Conservation (phyloP, 2,113 vertebrate species). For the Dromiciops gliroides region DNA sequence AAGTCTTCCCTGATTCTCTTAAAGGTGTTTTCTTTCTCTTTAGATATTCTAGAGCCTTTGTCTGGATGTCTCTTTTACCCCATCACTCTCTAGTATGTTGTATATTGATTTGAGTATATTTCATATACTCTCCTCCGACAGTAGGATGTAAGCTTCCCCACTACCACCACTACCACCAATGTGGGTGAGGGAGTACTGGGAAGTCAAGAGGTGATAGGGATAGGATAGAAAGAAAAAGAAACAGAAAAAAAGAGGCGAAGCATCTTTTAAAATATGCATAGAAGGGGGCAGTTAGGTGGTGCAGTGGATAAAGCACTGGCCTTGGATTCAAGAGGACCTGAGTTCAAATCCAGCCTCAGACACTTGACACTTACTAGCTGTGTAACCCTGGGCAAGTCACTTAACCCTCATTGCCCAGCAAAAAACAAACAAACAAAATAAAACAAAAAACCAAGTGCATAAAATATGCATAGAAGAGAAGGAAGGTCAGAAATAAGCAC, state of each 20-base stretch:
- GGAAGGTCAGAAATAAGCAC: not conserved
- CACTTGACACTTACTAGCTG: too few relatives aligned
- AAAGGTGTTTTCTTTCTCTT: not conserved
- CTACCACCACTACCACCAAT: not conserved
- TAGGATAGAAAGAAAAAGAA: not conserved
- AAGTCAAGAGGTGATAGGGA: not conserved
- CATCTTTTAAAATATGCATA: not conserved
- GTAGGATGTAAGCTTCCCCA: not conserved
- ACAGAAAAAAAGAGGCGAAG: not conserved
- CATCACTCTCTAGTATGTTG: not conserved
- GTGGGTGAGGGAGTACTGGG: not conserved
- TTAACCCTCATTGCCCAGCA: too few relatives aligned
- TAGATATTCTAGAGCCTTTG: not conserved
- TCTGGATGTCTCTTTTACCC: not conserved
- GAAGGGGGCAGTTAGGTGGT: too few relatives aligned
- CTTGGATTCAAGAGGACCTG: too few relatives aligned
- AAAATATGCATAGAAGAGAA: too few relatives aligned
- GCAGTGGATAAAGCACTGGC: too few relatives aligned
- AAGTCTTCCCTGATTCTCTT: not conserved
- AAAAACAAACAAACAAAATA: too few relatives aligned
- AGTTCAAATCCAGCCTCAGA: too few relatives aligned
- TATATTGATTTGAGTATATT: not conserved
- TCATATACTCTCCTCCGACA: not conserved
- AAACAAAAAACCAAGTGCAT: too few relatives aligned
- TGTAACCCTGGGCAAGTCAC: too few relatives aligned